Base-by-base conservation (phyloP, 2,888 invertebrate genomes). In the Hypomecis atomaria region DNA sequence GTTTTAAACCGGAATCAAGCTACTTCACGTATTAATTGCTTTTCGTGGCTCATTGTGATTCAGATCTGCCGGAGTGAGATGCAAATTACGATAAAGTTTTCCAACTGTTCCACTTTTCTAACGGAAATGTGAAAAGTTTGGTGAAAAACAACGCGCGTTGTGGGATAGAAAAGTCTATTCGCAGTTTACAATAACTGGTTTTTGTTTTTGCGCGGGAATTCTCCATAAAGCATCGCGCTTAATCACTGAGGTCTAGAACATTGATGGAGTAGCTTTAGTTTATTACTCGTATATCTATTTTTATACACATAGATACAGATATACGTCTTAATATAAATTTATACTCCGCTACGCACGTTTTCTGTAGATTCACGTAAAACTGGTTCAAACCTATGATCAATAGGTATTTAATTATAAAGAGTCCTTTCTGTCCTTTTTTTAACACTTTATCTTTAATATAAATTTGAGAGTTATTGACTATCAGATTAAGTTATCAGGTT, bases 1-100 rank as follows among this genome's bases (percentile, higher is more conserved):
- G 86, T 89, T 89, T 88, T 81, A 87, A 88, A 86, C 87, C 86
- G 86, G 86, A 88, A 89, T 88, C 85, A 83, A 83, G 84, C 82
- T 86, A 88, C 89, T 90, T 89, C 81, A 88, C 90, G 90, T 90
- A 91, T 90, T 91, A 91, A 91, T 91, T 91, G 91, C 90, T 90
- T 90, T 91, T 87, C 85, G 85, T 86, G 85, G 86, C 88, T 88
- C 88, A 91, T 91, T 91, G 89, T 89, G 80, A 91, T 90, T 90
- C 90, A 87, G 89, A 87, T 89, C 88, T 80, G 83, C 76, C 77
- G 78, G 84, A 89, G 88, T 79, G 86, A 86, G 88, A 92, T 92
- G 90, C 89, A 91, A 92, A 91, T 92, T 86, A 84, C 82, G 80
- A 82, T 79, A 86, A 91, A 89, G 85, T 90, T 89, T 83, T 59